phyloP scores from a whole-genome alignment of 2,113 vertebrate genomes.

The Pycnonotus jocosus region DNA sequence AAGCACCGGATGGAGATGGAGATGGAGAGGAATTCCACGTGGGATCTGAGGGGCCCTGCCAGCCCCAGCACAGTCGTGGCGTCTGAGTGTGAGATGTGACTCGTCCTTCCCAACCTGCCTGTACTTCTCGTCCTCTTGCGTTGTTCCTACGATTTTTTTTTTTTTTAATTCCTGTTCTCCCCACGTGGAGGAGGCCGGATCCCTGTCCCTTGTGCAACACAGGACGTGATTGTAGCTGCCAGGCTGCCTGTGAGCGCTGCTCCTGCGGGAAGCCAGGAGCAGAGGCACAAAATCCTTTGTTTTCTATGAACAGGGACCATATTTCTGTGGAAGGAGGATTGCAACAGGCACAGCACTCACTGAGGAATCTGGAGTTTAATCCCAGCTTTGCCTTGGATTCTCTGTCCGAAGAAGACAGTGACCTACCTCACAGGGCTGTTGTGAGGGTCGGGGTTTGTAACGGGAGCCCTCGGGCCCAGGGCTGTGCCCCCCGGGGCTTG shows the following conservation, averaged over 20 bases:
- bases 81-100: neutral
- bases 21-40: neutral
- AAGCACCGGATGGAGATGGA: neutral
- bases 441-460: neutral
- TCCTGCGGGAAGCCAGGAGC: conserved; percentile 22
- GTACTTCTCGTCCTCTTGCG: neutral
- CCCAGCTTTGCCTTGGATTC: conserved; percentile 21
- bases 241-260: neutral
- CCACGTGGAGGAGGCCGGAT: neutral
- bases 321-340: neutral
- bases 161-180: neutral
- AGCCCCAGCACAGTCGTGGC: neutral
- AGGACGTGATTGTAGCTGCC: neutral
- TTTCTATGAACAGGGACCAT: conserved; percentile 27
- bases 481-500: neutral
- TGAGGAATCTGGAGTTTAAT: neutral
- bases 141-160: neutral
- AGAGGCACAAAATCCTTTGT: neutral
- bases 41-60: neutral
- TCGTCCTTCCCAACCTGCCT: neutral
- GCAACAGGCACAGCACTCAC: neutral
- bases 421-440: conserved; percentile 44
- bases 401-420: conserved; percentile 2
- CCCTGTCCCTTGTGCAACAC: neutral
- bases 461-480: neutral